phyloP scores from a whole-genome alignment of 2,888 invertebrate genomes.

The Habroteleia sp. region DNA sequence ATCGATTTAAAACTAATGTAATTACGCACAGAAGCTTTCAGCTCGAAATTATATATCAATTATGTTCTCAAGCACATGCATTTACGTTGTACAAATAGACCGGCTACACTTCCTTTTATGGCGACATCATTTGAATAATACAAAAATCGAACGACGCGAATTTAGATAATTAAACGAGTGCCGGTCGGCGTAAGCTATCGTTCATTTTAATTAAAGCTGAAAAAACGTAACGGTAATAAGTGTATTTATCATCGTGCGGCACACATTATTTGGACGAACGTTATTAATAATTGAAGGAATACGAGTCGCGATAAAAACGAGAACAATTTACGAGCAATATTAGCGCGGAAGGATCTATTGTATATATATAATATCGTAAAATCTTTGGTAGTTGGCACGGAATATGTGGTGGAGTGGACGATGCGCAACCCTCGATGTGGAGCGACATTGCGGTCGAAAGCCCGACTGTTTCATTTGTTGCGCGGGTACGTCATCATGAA shows the following conservation, averaged over 20 bases:
- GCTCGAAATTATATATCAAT: no score
- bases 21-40: no score
- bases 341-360: slow-evolving; percentile 25
- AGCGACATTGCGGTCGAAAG: slow-evolving; percentile 66
- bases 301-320: slow-evolving; percentile 34
- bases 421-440: slow-evolving; percentile 61
- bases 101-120: not conserved
- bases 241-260: slow-evolving; percentile 20
- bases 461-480: slow-evolving; percentile 75
- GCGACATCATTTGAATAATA: not conserved
- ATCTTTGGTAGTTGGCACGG: slow-evolving; percentile 46
- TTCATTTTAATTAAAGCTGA: slow-evolving; percentile 25
- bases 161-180: no score
- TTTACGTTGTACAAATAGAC: no score
- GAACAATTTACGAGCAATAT: slow-evolving; percentile 39
- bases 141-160: slow-evolving; percentile 6
- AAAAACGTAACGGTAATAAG: slow-evolving; percentile 15
- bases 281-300: slow-evolving; percentile 40
- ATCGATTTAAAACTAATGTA: no score
- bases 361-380: slow-evolving; percentile 58
- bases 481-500: slow-evolving; percentile 76
- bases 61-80: no score
- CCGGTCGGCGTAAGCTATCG: no score
- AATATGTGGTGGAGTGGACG: slow-evolving; percentile 47
- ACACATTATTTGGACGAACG: slow-evolving; percentile 15